Evolutionary conservation across 2,113 vertebrate species (phyloP).

Genomic region (Microtus ochrogaster): DNA sequence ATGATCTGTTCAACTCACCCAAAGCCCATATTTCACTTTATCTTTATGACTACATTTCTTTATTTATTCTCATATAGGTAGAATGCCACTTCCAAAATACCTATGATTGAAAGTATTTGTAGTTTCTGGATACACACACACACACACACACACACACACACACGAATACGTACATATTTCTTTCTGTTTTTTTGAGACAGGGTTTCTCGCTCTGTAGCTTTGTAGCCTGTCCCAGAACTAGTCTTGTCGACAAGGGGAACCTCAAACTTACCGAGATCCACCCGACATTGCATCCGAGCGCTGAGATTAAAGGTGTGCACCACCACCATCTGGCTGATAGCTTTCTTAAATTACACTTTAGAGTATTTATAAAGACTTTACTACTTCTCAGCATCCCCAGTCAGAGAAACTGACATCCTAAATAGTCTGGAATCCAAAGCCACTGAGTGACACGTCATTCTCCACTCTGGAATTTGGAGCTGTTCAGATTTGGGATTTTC

Average conservation of each 20-base stretch:
- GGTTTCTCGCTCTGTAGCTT: too few species aligned
- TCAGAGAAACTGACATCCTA: neutral
- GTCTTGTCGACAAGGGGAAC: too few species aligned
- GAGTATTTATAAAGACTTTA: neutral
- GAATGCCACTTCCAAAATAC: neutral
- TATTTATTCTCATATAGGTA: neutral
- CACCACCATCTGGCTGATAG: too few species aligned
- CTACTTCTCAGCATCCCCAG: neutral
- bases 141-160: too few species aligned
- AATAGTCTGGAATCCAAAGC: neutral
- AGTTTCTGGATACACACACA: neutral
- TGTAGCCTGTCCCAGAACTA: too few species aligned
- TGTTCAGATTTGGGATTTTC: neutral
- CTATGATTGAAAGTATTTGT: neutral
- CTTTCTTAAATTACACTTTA: neutral
- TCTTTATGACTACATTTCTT: slow-evolving; percentile 27
- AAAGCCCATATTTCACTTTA: slow-evolving; percentile 1
- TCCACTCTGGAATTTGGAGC: neutral
- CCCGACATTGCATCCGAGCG: too few species aligned
- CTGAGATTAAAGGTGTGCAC: too few species aligned
- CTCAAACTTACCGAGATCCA: too few species aligned
- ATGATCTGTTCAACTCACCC: neutral
- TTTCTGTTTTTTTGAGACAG: too few species aligned
- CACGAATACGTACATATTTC: too few species aligned
- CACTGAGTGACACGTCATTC: neutral